Evolutionary conservation across 2,113 vertebrate species (phyloP), one percentile per base, ranked within the genome.

Genomic region (Platysternon megacephalum): DNA sequence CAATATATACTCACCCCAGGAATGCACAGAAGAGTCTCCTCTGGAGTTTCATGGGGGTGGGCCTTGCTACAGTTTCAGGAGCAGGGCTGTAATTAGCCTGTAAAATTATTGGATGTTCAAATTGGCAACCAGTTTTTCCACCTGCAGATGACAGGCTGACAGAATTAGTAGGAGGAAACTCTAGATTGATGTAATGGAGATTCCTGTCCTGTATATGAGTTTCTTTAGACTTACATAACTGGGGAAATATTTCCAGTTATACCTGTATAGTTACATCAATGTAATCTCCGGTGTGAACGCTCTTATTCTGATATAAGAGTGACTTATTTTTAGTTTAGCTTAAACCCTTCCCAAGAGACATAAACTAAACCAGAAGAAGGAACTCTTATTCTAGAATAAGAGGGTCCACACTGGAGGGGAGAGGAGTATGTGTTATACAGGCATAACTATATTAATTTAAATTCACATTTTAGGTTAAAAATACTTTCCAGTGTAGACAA

Each of bases 241-340:
- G 5, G 80, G 55, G 10, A 8, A 84, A 16, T 84, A 65, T n/a
- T 1, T 21, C 39, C 84, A 8, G 55, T 6, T 65, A 87, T 11
- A 56, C 29, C 2, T 0, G 42, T 89, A 13, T 82, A 55, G 35
- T 65, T 80, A 91, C 39, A 65, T 39, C 11, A 24, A 5, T 82
- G 9, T 26, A 22, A 22, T 42, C 8, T 12, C 4, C 4, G 42
- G 0, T 42, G 3, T 88, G 0, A 80, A 6, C 55, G 19, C 61
- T 11, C 13, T 78, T 93, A 22, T 28, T 86, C 9, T 10, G 83
- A 9, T 72, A 13, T 17, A 52, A 49, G 12, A 68, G 5, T 2
- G 0, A 48, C 82, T 93, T 87, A 53, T 72, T 26, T 16, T 6
- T 85, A 87, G 6, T 22, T 79, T 48, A 48, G 26, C 42, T 79